Conservation (phyloP, 23 tunicate genomes). For the Trididemnum nubilum region DNA sequence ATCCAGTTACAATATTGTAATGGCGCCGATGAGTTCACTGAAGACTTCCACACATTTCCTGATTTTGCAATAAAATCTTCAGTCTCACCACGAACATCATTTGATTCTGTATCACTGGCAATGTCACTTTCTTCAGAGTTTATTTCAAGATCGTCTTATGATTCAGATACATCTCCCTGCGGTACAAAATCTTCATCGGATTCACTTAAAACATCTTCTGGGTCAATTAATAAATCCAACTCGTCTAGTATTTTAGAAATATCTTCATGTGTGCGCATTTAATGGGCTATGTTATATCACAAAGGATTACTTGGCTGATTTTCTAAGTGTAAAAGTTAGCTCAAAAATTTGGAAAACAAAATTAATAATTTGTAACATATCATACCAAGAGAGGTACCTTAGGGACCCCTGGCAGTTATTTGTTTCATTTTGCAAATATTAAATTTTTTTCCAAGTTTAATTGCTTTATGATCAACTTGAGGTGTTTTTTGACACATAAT, state of each 20-base stretch:
- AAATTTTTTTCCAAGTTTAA: background rate
- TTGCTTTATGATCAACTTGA: too few relatives aligned
- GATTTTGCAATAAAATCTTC: too few relatives aligned
- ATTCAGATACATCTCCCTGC: background rate
- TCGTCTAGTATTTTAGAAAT: too few relatives aligned
- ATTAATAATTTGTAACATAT: background rate
- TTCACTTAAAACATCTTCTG: too few relatives aligned
- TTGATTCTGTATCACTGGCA: background rate
- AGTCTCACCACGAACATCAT: background rate
- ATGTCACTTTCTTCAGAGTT: too few relatives aligned
- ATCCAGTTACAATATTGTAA: background rate
- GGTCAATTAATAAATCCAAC: background rate
- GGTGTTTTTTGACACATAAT: background rate
- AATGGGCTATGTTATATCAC: too few relatives aligned
- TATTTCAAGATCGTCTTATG: too few relatives aligned
- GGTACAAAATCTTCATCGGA: background rate
- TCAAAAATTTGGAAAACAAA: background rate
- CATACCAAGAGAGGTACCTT: background rate
- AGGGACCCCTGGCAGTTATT: background rate
- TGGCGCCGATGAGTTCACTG: background rate
- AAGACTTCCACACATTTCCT: background rate
- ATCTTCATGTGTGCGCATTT: too few relatives aligned
- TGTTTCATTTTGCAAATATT: background rate
- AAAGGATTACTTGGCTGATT: too few relatives aligned
- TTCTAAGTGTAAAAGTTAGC: too few relatives aligned